phyloP scores from a whole-genome alignment of 2,113 vertebrate genomes.

The Sapayoa aenigma region DNA sequence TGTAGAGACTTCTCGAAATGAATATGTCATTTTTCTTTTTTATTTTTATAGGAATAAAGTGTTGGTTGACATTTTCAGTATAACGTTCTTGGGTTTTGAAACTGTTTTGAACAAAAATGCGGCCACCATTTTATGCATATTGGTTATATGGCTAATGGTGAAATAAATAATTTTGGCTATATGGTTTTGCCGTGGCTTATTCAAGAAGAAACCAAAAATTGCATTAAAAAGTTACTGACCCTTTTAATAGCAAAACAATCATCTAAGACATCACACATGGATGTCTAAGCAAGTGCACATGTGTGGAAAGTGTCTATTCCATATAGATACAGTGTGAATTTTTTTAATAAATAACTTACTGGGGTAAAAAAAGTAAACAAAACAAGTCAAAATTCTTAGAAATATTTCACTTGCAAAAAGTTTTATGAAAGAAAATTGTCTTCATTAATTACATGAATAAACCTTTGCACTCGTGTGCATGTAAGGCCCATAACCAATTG shows the following conservation, averaged over 20 bases:
- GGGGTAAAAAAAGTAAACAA: neutral
- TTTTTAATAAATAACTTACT: neutral
- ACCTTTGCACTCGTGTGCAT: neutral
- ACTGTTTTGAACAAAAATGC: constrained; percentile 5
- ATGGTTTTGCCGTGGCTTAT: constrained; percentile 33
- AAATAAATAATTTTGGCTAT: constrained; percentile 58
- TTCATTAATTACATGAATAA: neutral
- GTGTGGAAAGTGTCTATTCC: neutral
- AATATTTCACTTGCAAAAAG: neutral
- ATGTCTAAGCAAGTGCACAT: neutral
- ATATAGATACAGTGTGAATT: neutral
- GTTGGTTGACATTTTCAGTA: constrained; percentile 17
- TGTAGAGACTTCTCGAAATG: constrained; percentile 35
- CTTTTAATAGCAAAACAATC: neutral
- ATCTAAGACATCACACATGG: neutral
- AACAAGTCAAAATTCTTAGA: neutral
- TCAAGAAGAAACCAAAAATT: neutral
- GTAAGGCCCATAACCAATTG: neutral
- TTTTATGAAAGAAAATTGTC: neutral
- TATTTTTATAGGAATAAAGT: constrained; percentile 64
- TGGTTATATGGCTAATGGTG: constrained; percentile 12
- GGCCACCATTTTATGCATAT: neutral
- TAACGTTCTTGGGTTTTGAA: constrained; percentile 18
- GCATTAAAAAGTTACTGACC: neutral
- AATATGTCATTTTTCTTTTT: constrained; percentile 49